Evolutionary conservation across 2,888 invertebrate genomes (phyloP).

Genomic region (Perithous albicinctus): DNA sequence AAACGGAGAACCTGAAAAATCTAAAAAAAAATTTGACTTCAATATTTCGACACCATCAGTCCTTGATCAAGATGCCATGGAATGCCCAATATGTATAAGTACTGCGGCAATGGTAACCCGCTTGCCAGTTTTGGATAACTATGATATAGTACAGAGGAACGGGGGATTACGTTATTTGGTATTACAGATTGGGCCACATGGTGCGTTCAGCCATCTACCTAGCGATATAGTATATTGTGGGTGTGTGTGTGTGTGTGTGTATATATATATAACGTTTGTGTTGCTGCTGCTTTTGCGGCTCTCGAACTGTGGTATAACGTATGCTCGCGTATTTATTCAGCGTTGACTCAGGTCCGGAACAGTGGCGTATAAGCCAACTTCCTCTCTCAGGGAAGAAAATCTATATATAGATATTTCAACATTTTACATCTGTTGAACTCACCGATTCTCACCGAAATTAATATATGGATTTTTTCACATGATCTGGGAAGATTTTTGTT

Average conservation of each 20-base stretch:
- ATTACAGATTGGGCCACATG: constrained; percentile 59
- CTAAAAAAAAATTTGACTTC: too few relatives aligned
- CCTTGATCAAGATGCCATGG: too few relatives aligned
- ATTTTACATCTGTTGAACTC: too few relatives aligned
- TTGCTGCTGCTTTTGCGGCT: background rate
- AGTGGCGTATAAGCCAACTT: background rate
- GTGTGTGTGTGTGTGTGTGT: constrained; percentile 2
- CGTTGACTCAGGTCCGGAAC: constrained; percentile 45
- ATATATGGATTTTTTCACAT: too few relatives aligned
- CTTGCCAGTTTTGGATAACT: constrained; percentile 42
- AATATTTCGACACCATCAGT: too few relatives aligned
- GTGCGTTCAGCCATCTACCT: constrained; percentile 7
- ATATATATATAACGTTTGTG: background rate
- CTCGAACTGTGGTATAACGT: constrained; percentile 1
- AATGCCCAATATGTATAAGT: too few relatives aligned
- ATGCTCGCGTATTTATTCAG: constrained; percentile 23
- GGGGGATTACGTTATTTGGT: constrained; percentile 61
- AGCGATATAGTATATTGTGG: background rate
- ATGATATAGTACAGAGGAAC: constrained; percentile 13
- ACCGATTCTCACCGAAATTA: too few relatives aligned
- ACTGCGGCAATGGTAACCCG: background rate
- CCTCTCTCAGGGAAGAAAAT: background rate
- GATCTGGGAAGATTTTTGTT: too few relatives aligned
- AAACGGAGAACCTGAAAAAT: too few relatives aligned
- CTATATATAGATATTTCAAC: too few relatives aligned